These are phyloP conservation scores for Akabosia matsudoensis DNA, from an alignment of 1,140 invertebrate genomes.

Conservation along the genomic window DNA sequence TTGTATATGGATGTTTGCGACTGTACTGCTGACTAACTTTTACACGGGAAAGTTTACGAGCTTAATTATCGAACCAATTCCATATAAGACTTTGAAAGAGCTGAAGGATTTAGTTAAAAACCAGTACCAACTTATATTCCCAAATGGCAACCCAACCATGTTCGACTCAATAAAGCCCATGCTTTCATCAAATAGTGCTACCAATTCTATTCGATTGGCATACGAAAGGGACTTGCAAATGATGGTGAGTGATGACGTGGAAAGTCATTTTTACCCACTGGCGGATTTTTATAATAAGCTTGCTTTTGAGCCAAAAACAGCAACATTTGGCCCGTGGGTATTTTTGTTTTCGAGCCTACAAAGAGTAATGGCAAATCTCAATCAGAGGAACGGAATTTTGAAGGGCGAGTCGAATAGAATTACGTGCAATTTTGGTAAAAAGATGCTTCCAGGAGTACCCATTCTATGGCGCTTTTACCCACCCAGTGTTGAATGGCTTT, in stretches of 20 bases:
- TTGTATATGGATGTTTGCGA: neutral
- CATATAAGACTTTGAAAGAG: neutral
- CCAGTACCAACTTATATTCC: neutral
- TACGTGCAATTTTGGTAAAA: neutral
- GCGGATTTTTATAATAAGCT: neutral
- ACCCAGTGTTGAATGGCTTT: neutral
- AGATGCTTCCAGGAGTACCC: neutral
- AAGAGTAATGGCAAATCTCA: neutral
- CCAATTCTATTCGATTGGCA: too few relatives aligned
- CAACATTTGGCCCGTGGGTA: neutral
- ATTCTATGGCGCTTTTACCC: slow-evolving; percentile 1
- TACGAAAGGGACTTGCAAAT: neutral
- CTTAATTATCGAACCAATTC: neutral
- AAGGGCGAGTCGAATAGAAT: neutral
- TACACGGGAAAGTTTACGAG: neutral
- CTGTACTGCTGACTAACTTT: neutral
- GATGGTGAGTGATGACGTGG: neutral
- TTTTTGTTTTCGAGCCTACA: neutral
- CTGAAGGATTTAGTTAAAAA: neutral
- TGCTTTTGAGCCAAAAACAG: neutral
- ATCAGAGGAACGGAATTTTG: neutral
- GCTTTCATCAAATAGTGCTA: too few relatives aligned
- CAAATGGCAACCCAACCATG: neutral
- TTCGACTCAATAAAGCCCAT: too few relatives aligned
- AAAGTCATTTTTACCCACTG: neutral